Evolutionary conservation across 1,140 invertebrate species (phyloP), one percentile per base, ranked within the genome.

Genomic region (Lordiphosa collinella): DNA sequence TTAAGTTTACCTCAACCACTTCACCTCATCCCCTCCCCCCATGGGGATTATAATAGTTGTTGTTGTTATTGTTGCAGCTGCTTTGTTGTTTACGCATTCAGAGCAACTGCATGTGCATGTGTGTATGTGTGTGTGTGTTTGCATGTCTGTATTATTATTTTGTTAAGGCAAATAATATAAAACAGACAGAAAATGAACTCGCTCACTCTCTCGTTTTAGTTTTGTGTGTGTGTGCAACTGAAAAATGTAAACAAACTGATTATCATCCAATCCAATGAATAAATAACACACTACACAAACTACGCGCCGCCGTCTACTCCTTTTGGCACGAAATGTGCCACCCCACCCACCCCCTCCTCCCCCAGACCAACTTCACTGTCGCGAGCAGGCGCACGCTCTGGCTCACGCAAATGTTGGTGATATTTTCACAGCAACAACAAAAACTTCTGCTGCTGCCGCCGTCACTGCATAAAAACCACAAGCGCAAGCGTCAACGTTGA

Each of bases 221-320:
- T 47, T 40, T 47, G 13, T 59, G 13, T 60, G 12, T 52, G 70
- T 70, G 60, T 66, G 64, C 72, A 75, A 79, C 76, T 86, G 75
- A 87, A 87, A 86, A 86, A 87, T 87, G 84, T 86, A 87, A 87
- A 86, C 84, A 87, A 87, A 87, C 82, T 87, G 84, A 87, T 87
- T 87, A 87, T 87, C 84, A 86, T 80, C 73, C 73, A 79, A 84
- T 71, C 66, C 84, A 87, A 86, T 75, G 76, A 82, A 86, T 84
- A 86, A 87, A 86, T 79, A 86, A 87, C 69, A 61, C 63, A 78
- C 66, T 68, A 54, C 48, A 55, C 59, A 60, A 46, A 63, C 43
- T 57, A 36, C 35, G 11, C 47, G 53, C 38, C 63, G 56, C 16
- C 25, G 56, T 40, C 69, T 68, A 61, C 65, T 62, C 66, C 57